Evolutionary conservation across 2,888 invertebrate species (phyloP).

Genomic region (Ferrisia virgata): DNA sequence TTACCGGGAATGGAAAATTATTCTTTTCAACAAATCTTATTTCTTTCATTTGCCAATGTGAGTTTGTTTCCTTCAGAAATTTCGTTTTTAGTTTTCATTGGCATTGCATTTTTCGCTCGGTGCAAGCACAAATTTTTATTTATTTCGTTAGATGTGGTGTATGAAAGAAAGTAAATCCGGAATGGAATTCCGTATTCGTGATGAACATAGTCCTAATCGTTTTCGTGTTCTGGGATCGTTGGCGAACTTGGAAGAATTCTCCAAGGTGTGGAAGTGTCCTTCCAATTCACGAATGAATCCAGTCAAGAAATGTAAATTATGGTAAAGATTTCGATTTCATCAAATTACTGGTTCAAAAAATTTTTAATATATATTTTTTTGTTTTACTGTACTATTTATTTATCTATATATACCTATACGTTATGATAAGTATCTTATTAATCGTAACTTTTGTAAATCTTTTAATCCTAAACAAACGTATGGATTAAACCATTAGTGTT

Average conservation of each 20-base stretch:
- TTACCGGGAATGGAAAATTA: constrained; percentile 68
- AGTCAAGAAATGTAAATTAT: constrained; percentile 77
- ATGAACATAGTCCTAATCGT: constrained; percentile 53
- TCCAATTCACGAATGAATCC: constrained; percentile 78
- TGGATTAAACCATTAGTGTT: too few species aligned
- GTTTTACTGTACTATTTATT: too few species aligned
- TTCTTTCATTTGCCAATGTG: constrained; percentile 76
- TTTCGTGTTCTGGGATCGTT: constrained; percentile 82
- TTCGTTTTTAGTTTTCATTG: too few species aligned
- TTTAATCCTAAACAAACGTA: too few species aligned
- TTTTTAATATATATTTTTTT: too few species aligned
- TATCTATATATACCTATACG: too few species aligned
- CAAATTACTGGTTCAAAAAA: too few species aligned
- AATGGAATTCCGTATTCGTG: not conserved
- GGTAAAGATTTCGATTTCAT: too few species aligned
- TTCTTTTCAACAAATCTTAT: constrained; percentile 72
- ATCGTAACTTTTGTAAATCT: too few species aligned
- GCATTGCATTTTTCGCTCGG: too few species aligned
- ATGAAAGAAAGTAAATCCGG: not conserved
- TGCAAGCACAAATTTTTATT: too few species aligned
- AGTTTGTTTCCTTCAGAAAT: not conserved
- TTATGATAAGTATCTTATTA: too few species aligned
- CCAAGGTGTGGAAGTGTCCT: constrained; percentile 73
- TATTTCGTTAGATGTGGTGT: constrained; percentile 26
- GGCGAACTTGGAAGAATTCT: constrained; percentile 78